Base-by-base conservation (phyloP, 2,888 invertebrate genomes). In the Plagodis pulveraria region DNA sequence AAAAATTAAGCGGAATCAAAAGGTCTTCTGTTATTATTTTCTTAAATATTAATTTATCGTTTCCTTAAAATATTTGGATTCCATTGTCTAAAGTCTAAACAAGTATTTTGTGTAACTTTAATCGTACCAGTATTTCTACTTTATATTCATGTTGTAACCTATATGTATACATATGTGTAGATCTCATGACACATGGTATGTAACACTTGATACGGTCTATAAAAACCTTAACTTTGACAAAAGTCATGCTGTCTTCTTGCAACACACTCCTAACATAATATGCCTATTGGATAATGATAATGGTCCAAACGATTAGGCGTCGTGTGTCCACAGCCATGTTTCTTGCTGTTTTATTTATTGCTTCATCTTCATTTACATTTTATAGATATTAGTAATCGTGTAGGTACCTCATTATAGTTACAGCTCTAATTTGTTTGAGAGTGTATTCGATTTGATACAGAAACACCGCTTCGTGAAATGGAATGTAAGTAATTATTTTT, bases 271-370 rank as follows among this genome's bases (percentile, higher is more conserved):
- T 38, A 22, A 58, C 44, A 50, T 44, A 48, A 22, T 49, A 46
- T 50, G 33, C 32, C 42, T 46, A 66, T 62, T 58, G 55, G 49
- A 49, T 56, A 54, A 76, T 73, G 22, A 76, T 73, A 73, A 76
- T 73, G 65, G 66, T 58, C 56, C 56, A 62, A 50, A 46, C 73
- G 70, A 77, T 76, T 73, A 73, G 63, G 57, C 63, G 58, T 62
- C 70, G 70, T 66, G 59, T 75, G 72, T 65, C 70, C 56, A 58
- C 65, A 43, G 57, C 62, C 63, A 58, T 58, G 60, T 66, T 55
- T 64, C 63, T 67, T 63, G 55, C 63, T 62, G 58, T 60, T 65
- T 66, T 74, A 73, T 75, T 73, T 70, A 76, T 71, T 61, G 51
- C 69, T 73, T 65, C 58, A 71, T 72, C 66, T 70, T 64, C 69